phyloP scores from a whole-genome alignment of 2,797 vertebrate species.

The Arctocebus calabarensis region DNA sequence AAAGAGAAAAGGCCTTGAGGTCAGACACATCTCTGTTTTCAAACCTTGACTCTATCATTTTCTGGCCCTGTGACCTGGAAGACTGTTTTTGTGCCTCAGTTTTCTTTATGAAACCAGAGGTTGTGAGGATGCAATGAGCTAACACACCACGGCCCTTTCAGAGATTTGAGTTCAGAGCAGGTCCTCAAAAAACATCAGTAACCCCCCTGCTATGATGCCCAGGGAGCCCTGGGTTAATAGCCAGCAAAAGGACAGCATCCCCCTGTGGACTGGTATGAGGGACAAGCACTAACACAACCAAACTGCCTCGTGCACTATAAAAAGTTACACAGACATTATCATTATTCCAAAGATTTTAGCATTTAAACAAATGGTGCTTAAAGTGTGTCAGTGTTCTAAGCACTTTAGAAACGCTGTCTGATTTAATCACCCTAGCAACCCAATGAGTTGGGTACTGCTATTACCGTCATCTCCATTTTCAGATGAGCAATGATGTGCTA shows the following conservation, averaged over 20 bases:
- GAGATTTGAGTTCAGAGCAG: background rate
- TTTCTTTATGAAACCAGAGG: background rate
- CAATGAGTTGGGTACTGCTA: fast-evolving
- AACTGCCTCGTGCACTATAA: fast-evolving
- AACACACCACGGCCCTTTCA: background rate
- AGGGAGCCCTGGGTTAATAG: background rate
- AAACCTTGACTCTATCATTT: background rate
- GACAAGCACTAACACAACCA: background rate
- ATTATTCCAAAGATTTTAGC: background rate
- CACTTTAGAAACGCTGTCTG: background rate
- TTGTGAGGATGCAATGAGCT: background rate
- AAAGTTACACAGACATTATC: background rate
- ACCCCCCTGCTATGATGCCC: background rate
- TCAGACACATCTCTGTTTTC: background rate
- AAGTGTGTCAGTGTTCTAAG: background rate
- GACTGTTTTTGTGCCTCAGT: background rate
- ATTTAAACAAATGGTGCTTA: background rate
- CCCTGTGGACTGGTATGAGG: fast-evolving
- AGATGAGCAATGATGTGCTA: background rate
- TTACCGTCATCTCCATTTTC: background rate
- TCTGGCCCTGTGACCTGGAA: background rate
- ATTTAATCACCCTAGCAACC: background rate
- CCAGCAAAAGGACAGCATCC: background rate
- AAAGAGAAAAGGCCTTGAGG: background rate
- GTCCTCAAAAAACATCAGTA: background rate